These are phyloP conservation scores for Stenodema calcarata DNA, from an alignment of 2,888 invertebrate species.

Conservation along the genomic window DNA sequence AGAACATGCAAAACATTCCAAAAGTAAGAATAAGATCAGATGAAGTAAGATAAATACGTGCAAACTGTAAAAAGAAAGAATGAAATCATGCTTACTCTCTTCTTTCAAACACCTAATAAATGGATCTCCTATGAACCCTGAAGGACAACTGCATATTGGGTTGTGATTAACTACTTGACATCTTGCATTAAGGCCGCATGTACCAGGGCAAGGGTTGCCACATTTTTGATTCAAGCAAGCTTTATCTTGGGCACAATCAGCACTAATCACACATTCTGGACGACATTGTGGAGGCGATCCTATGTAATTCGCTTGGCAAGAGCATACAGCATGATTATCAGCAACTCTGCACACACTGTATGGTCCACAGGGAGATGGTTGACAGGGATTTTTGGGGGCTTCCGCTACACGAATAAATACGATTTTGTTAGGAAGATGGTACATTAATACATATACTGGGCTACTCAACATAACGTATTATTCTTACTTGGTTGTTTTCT, in stretches of 20 bases:
- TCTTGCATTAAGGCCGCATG: conserved; percentile 82
- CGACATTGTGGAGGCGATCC: conserved; percentile 80
- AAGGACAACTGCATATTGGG: conserved; percentile 81
- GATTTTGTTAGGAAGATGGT: not conserved
- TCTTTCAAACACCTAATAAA: conserved; percentile 76
- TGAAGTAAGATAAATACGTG: conserved; percentile 7
- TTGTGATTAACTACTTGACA: conserved; percentile 86
- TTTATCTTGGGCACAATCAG: conserved; percentile 80
- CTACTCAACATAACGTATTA: not conserved
- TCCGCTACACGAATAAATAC: conserved; percentile 11
- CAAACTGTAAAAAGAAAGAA: not conserved
- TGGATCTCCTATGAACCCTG: conserved; percentile 80
- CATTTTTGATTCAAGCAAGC: conserved; percentile 83
- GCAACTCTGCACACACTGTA: conserved; percentile 77
- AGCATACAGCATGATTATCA: conserved; percentile 79
- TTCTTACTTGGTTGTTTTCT: conserved; percentile 65
- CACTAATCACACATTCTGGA: conserved; percentile 83
- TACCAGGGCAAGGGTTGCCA: conserved; percentile 80
- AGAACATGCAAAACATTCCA: conserved; percentile 7
- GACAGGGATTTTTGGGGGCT: conserved; percentile 68
- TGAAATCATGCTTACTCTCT: conserved; percentile 67
- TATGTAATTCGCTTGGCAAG: conserved; percentile 78
- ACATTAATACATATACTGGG: not conserved
- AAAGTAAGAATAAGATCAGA: conserved; percentile 44
- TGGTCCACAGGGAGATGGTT: conserved; percentile 79